phyloP scores from a whole-genome alignment of 1,140 invertebrate genomes.

The Trigoniulus corallinus region DNA sequence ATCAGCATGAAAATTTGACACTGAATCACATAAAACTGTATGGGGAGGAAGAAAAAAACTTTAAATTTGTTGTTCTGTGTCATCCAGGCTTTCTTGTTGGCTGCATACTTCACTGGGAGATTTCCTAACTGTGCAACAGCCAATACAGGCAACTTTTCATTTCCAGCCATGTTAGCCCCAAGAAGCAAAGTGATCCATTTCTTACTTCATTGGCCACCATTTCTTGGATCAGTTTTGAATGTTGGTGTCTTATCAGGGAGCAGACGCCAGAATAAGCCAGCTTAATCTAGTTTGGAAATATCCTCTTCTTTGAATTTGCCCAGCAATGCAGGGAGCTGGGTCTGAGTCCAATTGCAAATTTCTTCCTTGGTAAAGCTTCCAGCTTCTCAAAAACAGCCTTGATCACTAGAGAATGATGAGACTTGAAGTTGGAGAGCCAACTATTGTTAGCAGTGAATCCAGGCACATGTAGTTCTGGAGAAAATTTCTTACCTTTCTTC shows the following conservation, averaged over 20 bases:
- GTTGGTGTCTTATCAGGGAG: slow-evolving; percentile 6
- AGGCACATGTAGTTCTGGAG: not conserved
- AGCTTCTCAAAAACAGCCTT: slow-evolving; percentile 2
- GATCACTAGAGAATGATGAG: slow-evolving; percentile 1
- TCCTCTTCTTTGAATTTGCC: slow-evolving; percentile 5
- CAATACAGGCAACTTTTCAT: slow-evolving; percentile 12
- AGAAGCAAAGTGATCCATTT: too few species aligned
- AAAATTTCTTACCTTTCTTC: not conserved
- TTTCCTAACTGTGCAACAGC: slow-evolving; percentile 13
- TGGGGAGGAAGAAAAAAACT: too few species aligned
- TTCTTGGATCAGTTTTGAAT: slow-evolving; percentile 11
- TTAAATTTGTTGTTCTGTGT: too few species aligned
- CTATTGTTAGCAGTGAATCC: not conserved
- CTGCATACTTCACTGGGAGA: too few species aligned
- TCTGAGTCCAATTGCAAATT: not conserved
- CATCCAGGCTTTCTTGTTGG: too few species aligned
- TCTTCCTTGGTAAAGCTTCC: not conserved
- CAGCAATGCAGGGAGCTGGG: not conserved
- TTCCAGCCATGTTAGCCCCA: slow-evolving; percentile 11
- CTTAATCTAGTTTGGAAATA: slow-evolving; percentile 16
- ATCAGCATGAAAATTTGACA: too few species aligned
- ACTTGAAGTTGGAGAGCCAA: slow-evolving; percentile 2
- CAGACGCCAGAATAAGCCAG: slow-evolving; percentile 12
- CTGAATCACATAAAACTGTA: too few species aligned
- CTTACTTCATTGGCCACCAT: slow-evolving; percentile 15